Conservation (phyloP, 2,888 invertebrate genomes). For the Dynastes tityus region DNA sequence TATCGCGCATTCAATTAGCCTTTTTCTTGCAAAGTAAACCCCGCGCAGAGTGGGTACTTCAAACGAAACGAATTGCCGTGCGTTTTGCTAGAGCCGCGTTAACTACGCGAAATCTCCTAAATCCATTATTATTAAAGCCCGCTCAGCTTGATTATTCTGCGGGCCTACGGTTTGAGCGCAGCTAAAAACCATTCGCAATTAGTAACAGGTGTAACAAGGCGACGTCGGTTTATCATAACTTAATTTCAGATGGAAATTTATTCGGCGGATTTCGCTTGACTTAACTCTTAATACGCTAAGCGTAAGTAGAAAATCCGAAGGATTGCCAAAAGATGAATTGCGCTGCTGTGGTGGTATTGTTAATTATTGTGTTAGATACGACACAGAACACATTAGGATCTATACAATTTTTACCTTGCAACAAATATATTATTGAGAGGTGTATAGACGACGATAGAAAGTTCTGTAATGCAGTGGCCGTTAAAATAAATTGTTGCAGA, state of each 20-base stretch:
- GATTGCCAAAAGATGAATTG: conserved; percentile 4
- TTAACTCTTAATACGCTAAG: conserved; percentile 28
- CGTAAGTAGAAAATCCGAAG: conserved; percentile 34
- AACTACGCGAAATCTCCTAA: conserved; percentile 34
- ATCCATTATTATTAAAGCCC: conserved; percentile 30
- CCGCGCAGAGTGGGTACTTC: neutral
- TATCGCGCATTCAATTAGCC: conserved; percentile 6
- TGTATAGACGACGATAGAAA: too few species aligned
- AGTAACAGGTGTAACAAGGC: conserved; percentile 38
- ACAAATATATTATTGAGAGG: too few species aligned
- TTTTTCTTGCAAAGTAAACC: neutral
- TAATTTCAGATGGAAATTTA: conserved; percentile 36
- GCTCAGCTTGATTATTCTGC: conserved; percentile 6
- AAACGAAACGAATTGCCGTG: conserved; percentile 21
- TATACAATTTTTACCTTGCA: too few species aligned
- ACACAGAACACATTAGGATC: too few species aligned
- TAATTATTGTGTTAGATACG: neutral
- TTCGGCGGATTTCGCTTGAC: conserved; percentile 30
- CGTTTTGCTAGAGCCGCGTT: conserved; percentile 5
- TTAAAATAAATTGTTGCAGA: too few species aligned
- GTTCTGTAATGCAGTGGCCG: too few species aligned
- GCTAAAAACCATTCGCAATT: conserved; percentile 32
- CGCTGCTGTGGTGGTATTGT: neutral
- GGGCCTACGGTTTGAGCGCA: neutral
- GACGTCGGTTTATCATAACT: conserved; percentile 36